Evolutionary conservation across 2,888 invertebrate genomes (phyloP), one percentile per base, ranked within the genome.

Genomic region (Asteroscopus sphinx): DNA sequence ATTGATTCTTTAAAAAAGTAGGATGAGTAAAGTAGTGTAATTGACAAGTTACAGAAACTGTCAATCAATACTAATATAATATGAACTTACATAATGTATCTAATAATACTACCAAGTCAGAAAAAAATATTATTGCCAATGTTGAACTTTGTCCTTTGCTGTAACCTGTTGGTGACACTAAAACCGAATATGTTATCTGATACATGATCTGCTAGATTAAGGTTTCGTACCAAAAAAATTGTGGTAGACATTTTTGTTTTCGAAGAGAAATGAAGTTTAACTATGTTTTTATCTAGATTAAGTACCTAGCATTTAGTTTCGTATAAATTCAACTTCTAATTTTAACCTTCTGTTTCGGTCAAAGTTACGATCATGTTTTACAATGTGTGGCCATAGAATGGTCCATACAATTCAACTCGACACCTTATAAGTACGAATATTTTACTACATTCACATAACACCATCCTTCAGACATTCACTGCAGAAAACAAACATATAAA

Each of bases 181-280:
- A 30, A 21, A 39, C 21, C 12, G 33, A 40, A 41, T 49, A 2
- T 15, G 45, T 40, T 45, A 68, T 68, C 61, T 41, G 12, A 49
- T 68, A 33, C 21, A 21, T 30, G 25, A 58, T 66, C 28, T 57
- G 66, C 68, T 41, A 60, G 36, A 47, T 62, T 13, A 32, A 11
- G 13, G 9, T 1, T 21, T 13, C 16, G 8, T 9, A 15, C n/a
- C 8, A 17, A 36, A 46, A 15, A 35, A 15, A 41, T 21, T 30
- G 7, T 13, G 11, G 21, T 16, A 37, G 47, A 44, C 28, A 56
- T 25, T 25, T 25, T 28, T 8, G 28, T 28, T 12, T 5, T 3
- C n/a, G 32, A 12, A 32, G 8, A 32, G 3, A 32, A 12, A 12
- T 32, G 12, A 4, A 12, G n/a, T 12, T 32, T 32, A 17, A 11